These are phyloP conservation scores for Patella pellucida DNA, from an alignment of 2,888 invertebrate genomes.

Conservation along the genomic window DNA sequence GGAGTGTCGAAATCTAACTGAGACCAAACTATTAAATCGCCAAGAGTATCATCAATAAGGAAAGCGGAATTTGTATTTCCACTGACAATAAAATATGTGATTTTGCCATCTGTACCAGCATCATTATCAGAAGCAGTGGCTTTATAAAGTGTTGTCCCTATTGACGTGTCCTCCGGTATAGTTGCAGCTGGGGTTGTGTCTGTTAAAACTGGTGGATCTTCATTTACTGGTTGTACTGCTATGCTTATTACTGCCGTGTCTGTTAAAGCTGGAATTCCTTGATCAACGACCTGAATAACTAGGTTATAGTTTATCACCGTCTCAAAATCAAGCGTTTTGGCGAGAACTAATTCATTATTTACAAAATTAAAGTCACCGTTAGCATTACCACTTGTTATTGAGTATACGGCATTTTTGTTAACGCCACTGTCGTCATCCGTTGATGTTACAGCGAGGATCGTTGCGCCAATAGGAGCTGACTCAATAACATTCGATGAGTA, in stretches of 20 bases:
- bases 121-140: constrained; percentile 45
- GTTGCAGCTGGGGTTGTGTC: constrained; percentile 23
- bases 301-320: constrained; percentile 41
- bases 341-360: constrained; percentile 28
- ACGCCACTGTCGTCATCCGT: constrained; percentile 47
- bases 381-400: constrained; percentile 35
- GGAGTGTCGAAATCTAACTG: constrained; percentile 55
- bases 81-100: constrained; percentile 47
- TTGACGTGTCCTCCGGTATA: constrained; percentile 35
- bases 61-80: constrained; percentile 46
- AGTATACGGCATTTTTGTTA: constrained; percentile 40
- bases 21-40: constrained; percentile 41
- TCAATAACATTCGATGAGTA: constrained; percentile 91
- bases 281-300: constrained; percentile 38
- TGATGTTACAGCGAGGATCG: constrained; percentile 40
- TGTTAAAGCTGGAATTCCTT: constrained; percentile 32
- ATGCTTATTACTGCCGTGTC: constrained; percentile 17
- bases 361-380: constrained; percentile 23
- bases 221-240: constrained; percentile 23
- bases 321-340: constrained; percentile 50
- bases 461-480: constrained; percentile 78
- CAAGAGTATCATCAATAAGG: constrained; percentile 36
- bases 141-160: constrained; percentile 37
- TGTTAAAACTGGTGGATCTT: constrained; percentile 22
- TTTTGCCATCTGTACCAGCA: constrained; percentile 49